Base-by-base conservation (phyloP, 2,888 invertebrate genomes). In the Meteorus cinctellus region DNA sequence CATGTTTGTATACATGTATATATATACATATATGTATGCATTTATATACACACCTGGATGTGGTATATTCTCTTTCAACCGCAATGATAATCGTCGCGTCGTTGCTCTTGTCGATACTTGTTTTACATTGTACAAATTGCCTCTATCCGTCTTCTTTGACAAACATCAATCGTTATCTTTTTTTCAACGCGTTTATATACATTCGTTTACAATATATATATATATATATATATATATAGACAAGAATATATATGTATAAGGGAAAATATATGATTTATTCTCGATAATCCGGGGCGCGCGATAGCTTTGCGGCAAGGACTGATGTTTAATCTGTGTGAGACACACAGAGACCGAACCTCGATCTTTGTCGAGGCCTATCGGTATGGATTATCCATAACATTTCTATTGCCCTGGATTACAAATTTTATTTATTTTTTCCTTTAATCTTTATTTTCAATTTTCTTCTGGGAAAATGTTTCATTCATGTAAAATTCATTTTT, bases 191-290 rank as follows among this genome's bases (percentile, higher is more conserved):
- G 71, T 55, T 55, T 69, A 63, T 41, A 55, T 60, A 31, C 72
- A 55, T 63, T 59, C 14, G 4, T 14, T 59, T 8, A 59, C 36
- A 41, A 31, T 34, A 51, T 65, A n/a, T 59, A 29, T 69, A n/a
- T 34, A 8, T 60, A n/a, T 34, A 3, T 34, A 34, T 34, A 3
- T 76, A 69, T 55, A 63, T 69, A 24, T 72, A 65, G 10, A 71
- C 10, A 29, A n/a, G 29, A 36, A 65, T 16, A 72, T 14, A 16
- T 14, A 63, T 71, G 51, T 68, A 72, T 74, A 62, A 72, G 86
- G 85, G 84, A 86, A 88, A 88, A 86, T 87, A 73, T 80, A 89
- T 88, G 89, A 89, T 89, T 89, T 89, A 89, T 89, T 88, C 86
- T 86, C 86, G 88, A 87, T 89, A 89, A 89, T 89, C 88, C 88